Conservation (phyloP, 1,140 invertebrate genomes). For the Drosophila teissieri region DNA sequence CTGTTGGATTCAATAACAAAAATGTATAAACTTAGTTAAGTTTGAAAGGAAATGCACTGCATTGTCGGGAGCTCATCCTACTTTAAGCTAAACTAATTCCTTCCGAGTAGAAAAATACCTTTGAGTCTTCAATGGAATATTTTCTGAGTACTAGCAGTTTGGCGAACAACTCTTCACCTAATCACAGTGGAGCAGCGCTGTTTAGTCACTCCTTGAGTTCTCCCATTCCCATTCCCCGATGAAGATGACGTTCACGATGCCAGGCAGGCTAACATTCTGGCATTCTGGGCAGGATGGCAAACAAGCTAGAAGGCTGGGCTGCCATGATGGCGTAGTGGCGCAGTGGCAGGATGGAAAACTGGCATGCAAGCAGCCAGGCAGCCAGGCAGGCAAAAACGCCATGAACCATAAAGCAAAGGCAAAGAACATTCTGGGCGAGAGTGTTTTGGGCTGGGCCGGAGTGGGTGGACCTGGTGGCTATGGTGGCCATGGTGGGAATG, state of each 20-base stretch:
- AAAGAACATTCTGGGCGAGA: conserved; percentile 52
- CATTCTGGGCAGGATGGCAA: conserved; percentile 26
- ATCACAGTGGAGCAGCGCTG: conserved; percentile 22
- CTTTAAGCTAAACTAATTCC: conserved; percentile 16
- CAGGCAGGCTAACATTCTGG: conserved; percentile 34
- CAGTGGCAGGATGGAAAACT: conserved; percentile 9
- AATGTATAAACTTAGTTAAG: neutral
- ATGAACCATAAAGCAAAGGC: conserved; percentile 60
- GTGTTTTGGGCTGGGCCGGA: conserved; percentile 2
- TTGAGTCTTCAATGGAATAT: conserved; percentile 1
- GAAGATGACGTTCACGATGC: conserved; percentile 45
- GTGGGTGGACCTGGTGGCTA: conserved; percentile 32
- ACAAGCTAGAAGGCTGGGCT: conserved; percentile 15
- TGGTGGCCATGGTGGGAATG: conserved; percentile 23
- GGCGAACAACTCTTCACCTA: conserved; percentile 18
- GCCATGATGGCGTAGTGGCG: conserved; percentile 3
- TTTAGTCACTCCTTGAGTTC: conserved; percentile 29
- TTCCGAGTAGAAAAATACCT: conserved; percentile 1
- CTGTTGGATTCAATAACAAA: too few relatives aligned
- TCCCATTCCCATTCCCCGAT: conserved; percentile 27
- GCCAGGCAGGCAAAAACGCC: conserved; percentile 42
- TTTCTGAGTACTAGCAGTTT: conserved; percentile 13
- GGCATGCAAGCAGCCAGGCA: conserved; percentile 24
- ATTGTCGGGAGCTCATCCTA: neutral
- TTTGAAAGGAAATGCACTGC: neutral